Evolutionary conservation across 1,140 invertebrate genomes (phyloP).

Genomic region (Lepidotrigona ventralis): DNA sequence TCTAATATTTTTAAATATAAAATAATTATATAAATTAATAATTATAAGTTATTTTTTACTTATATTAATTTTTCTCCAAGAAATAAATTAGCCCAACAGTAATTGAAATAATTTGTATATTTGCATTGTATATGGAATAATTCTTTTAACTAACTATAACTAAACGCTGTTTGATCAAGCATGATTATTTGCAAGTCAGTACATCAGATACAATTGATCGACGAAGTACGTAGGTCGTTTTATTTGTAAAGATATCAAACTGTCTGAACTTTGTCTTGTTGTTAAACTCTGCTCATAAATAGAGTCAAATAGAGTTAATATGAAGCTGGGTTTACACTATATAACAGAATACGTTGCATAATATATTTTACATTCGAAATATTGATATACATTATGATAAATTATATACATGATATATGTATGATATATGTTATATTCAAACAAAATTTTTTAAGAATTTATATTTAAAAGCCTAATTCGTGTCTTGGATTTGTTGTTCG

Average conservation of each 20-base stretch:
- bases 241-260: neutral
- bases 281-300: neutral
- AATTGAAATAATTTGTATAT: neutral
- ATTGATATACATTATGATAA: no score
- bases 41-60: neutral
- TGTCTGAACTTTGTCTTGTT: neutral
- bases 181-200: neutral
- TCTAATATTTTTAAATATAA: neutral
- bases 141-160: no score
- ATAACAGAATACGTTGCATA: neutral
- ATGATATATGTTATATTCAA: no score
- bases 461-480: no score
- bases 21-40: neutral
- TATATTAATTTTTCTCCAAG: neutral
- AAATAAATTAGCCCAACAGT: neutral
- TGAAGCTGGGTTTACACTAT: neutral
- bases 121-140: neutral
- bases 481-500: no score
- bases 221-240: neutral
- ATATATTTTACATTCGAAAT: no score
- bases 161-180: neutral
- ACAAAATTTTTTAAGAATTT: no score
- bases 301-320: constrained; percentile 18
- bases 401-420: no score
- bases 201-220: neutral